phyloP scores from a whole-genome alignment of 2,797 vertebrate genomes.

The Pempheris klunzingeri region DNA sequence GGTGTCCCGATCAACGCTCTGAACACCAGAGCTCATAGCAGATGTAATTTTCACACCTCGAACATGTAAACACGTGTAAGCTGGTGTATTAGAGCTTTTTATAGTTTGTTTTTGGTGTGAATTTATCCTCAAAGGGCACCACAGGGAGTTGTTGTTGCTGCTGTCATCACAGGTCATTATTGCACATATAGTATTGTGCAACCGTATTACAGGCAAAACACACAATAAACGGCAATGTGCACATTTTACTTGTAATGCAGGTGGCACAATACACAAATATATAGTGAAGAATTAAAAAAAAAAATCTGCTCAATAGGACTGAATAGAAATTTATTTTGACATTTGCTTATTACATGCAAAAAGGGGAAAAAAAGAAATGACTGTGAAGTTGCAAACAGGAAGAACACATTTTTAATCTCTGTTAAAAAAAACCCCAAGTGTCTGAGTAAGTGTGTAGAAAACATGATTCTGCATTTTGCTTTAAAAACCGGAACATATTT shows the following conservation, averaged over 20 bases:
- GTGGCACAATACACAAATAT: not conserved
- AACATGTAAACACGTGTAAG: constrained; percentile 10
- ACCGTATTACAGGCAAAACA: not conserved
- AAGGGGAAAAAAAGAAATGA: not conserved
- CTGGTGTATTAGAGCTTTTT: not conserved
- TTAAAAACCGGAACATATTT: not conserved
- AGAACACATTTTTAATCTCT: not conserved
- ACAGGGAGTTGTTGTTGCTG: constrained; percentile 26
- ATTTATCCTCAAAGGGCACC: constrained; percentile 19
- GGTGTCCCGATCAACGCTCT: not conserved
- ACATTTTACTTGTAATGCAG: not conserved
- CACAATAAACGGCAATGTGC: not conserved
- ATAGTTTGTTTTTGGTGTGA: constrained; percentile 25
- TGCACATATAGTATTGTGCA: not conserved
- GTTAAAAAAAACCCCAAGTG: not conserved
- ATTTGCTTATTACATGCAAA: constrained; percentile 7
- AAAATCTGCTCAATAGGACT: not conserved
- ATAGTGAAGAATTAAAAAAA: not conserved
- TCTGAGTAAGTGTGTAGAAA: not conserved
- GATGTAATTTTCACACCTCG: constrained; percentile 8
- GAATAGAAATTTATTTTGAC: constrained; percentile 41
- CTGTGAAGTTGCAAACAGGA: not conserved
- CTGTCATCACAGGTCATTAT: constrained; percentile 18
- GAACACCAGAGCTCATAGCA: not conserved
- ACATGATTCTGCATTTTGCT: constrained; percentile 1